Evolutionary conservation across 1,140 invertebrate genomes (phyloP).

Genomic region (Lerema accius): DNA sequence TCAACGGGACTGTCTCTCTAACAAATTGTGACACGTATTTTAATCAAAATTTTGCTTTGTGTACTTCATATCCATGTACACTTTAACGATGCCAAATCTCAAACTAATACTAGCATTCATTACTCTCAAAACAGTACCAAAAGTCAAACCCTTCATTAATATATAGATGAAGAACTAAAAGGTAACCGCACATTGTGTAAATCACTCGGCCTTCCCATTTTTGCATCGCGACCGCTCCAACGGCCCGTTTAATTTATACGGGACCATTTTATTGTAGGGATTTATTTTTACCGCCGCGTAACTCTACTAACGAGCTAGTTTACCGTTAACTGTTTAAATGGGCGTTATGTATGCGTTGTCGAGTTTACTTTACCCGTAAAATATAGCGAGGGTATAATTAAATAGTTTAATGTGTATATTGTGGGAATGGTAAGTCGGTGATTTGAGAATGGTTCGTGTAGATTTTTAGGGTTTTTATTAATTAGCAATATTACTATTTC

Average conservation of each 20-base stretch:
- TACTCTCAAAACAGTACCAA: too few relatives aligned
- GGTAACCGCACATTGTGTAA: constrained; percentile 23
- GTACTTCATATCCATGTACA: too few relatives aligned
- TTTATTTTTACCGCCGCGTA: constrained; percentile 31
- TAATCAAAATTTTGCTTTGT: too few relatives aligned
- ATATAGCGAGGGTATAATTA: neutral
- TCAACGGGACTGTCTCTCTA: too few relatives aligned
- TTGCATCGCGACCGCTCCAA: constrained; percentile 32
- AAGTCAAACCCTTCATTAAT: too few relatives aligned
- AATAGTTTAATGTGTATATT: neutral
- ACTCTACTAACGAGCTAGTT: constrained; percentile 19
- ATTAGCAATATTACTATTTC: too few relatives aligned
- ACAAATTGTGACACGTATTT: too few relatives aligned
- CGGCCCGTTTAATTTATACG: constrained; percentile 29
- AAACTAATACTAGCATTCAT: too few relatives aligned
- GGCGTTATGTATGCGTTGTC: constrained; percentile 22
- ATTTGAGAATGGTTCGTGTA: too few relatives aligned
- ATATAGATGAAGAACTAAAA: constrained; percentile 26
- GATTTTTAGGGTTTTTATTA: too few relatives aligned
- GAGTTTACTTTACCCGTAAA: constrained; percentile 8
- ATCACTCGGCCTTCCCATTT: constrained; percentile 18
- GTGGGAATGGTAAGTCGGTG: too few relatives aligned
- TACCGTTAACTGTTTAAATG: constrained; percentile 20
- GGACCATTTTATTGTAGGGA: constrained; percentile 27
- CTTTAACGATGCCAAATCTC: too few relatives aligned